These are phyloP conservation scores for Sycophaga agraensis DNA, from an alignment of 1,140 invertebrate genomes.

Conservation along the genomic window DNA sequence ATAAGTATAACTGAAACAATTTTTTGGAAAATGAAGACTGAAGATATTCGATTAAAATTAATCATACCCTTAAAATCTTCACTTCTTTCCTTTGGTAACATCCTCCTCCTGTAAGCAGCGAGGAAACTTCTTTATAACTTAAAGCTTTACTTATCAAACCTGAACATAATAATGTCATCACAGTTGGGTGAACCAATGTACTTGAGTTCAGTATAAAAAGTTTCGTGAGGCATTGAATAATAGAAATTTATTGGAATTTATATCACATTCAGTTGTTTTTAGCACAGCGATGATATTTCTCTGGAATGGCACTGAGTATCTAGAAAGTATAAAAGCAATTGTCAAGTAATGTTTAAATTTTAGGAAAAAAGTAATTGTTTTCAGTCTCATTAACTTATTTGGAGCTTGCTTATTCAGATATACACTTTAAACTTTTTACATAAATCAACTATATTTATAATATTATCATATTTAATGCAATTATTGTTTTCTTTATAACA, in stretches of 20 bases:
- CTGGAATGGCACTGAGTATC: conserved; percentile 24
- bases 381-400: neutral
- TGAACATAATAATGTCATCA: conserved; percentile 26
- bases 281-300: conserved; percentile 4
- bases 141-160: conserved; percentile 1
- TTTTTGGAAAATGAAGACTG: no score
- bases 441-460: neutral
- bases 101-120: neutral
- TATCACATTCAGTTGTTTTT: conserved; percentile 17
- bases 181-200: conserved; percentile 2
- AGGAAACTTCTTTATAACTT: conserved; percentile 8
- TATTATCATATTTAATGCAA: neutral
- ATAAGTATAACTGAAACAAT: no score
- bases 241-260: conserved; percentile 21
- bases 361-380: neutral
- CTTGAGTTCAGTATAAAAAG: conserved; percentile 7
- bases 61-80: conserved; percentile 12
- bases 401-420: neutral
- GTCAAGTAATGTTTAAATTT: neutral
- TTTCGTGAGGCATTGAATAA: conserved; percentile 9
- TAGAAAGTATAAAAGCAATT: conserved; percentile 1
- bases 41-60: neutral
- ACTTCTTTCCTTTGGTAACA: conserved; percentile 24
- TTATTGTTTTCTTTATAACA: neutral
- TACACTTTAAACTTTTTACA: neutral